Percentiles rank a stretch among this genome's conserved stretches.
Conservation (phyloP, 2,113 vertebrate species). For the Anguilla japonica region DNA sequence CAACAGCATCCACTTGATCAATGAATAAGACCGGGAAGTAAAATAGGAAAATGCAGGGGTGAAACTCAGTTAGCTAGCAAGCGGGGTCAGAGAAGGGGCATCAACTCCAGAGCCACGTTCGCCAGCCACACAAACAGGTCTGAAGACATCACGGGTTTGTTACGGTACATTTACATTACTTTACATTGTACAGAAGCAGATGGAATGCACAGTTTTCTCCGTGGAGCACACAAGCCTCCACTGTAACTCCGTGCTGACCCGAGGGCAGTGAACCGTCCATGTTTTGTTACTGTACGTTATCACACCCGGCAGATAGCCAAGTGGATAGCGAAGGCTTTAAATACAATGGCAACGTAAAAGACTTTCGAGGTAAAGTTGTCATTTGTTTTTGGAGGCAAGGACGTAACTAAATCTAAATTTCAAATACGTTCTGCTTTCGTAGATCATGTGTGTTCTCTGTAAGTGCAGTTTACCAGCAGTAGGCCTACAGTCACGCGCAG, state of each 20-base stretch:
- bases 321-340: neutral
- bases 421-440: neutral
- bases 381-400: neutral
- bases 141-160: neutral
- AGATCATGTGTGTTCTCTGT: neutral
- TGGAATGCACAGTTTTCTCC: neutral
- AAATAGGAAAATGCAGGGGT: neutral
- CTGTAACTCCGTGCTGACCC: neutral
- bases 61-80: neutral
- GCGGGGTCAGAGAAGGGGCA: neutral
- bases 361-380: too few species aligned
- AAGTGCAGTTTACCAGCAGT: neutral
- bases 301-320: neutral
- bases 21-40: neutral
- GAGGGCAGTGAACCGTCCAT: neutral
- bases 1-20: neutral
- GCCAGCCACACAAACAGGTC: neutral
- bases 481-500: neutral
- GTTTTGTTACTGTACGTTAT: neutral
- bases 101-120: neutral
- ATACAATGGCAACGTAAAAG: neutral
- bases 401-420: too few species aligned
- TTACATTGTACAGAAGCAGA: neutral
- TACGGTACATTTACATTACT: neutral
- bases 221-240: neutral